Percentiles rank a stretch among this genome's conserved stretches.
Evolutionary conservation across 2,888 invertebrate genomes (phyloP).

Genomic region (Blastobasis adustella): DNA sequence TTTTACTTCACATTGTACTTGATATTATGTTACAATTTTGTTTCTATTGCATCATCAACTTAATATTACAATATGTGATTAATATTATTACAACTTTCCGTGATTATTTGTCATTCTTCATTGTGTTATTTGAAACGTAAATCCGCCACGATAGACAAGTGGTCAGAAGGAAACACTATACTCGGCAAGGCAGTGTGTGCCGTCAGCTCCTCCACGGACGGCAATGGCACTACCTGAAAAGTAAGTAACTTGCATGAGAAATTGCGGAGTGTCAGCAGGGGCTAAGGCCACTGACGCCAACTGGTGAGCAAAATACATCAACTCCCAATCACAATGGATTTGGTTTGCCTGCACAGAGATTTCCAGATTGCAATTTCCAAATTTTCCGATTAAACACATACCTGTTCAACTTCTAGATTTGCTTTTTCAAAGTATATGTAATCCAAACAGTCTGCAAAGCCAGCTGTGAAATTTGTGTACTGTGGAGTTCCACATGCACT

Average conservation of each 20-base stretch:
- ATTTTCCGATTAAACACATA: conserved; percentile 27
- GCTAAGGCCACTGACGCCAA: too few relatives aligned
- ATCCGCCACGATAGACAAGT: conserved; percentile 91
- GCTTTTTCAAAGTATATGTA: conserved; percentile 90
- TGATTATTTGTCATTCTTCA: too few relatives aligned
- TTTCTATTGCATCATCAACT: too few relatives aligned
- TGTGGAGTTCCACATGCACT: conserved; percentile 90
- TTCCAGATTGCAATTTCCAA: too few relatives aligned
- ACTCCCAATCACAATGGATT: too few relatives aligned
- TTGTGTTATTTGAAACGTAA: conserved; percentile 61
- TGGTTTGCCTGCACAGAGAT: too few relatives aligned
- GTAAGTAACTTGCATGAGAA: conserved; percentile 4
- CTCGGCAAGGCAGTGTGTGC: conserved; percentile 89
- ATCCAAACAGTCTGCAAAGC: conserved; percentile 91
- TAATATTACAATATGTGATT: too few relatives aligned
- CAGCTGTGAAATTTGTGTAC: conserved; percentile 89
- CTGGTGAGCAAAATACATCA: too few relatives aligned
- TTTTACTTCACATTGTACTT: too few relatives aligned
- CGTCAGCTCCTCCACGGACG: conserved; percentile 83
- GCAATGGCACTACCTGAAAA: conserved; percentile 85
- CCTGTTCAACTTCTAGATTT: conserved; percentile 77
- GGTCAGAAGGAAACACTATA: conserved; percentile 94
- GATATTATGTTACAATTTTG: too few relatives aligned
- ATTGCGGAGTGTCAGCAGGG: neutral
- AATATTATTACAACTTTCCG: too few relatives aligned